These are phyloP conservation scores for Aplochiton taeniatus DNA, from an alignment of 2,797 vertebrate species.

Conservation along the genomic window DNA sequence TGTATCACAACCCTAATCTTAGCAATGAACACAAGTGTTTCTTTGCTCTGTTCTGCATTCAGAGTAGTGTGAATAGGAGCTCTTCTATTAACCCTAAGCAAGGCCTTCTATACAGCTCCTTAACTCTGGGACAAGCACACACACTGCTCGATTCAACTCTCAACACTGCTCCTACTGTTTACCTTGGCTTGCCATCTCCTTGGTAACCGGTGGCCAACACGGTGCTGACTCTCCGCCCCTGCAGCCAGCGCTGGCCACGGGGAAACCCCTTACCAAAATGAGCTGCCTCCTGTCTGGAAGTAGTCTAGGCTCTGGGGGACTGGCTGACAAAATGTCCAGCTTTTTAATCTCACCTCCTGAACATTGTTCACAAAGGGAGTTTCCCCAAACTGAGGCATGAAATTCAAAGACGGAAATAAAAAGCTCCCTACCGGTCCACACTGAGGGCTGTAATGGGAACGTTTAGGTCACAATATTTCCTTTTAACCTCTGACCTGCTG, in stretches of 20 bases:
- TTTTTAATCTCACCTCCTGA: neutral
- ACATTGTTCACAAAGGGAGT: neutral
- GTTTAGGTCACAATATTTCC: neutral
- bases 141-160: slow-evolving; percentile 76
- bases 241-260: slow-evolving; percentile 31
- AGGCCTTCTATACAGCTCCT: slow-evolving; percentile 38
- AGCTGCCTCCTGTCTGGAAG: slow-evolving; percentile 4
- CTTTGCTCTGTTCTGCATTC: slow-evolving; percentile 24
- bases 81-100: slow-evolving; percentile 61
- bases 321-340: neutral
- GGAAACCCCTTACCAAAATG: slow-evolving; percentile 32
- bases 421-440: no score
- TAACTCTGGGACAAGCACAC: slow-evolving; percentile 10
- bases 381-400: no score
- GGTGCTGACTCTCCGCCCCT: slow-evolving; percentile 22
- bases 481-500: neutral
- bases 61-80: slow-evolving; percentile 55
- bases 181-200: slow-evolving; percentile 63
- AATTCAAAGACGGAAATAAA: no score
- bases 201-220: slow-evolving; percentile 59
- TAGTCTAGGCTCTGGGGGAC: neutral
- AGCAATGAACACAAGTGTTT: slow-evolving; percentile 43
- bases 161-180: slow-evolving; percentile 80
- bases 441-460: no score
- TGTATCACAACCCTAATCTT: slow-evolving; percentile 25